Percentiles rank a stretch among this genome's conserved stretches.
Conservation (phyloP, 1,140 invertebrate genomes). For the Caenorhabditis latens region DNA sequence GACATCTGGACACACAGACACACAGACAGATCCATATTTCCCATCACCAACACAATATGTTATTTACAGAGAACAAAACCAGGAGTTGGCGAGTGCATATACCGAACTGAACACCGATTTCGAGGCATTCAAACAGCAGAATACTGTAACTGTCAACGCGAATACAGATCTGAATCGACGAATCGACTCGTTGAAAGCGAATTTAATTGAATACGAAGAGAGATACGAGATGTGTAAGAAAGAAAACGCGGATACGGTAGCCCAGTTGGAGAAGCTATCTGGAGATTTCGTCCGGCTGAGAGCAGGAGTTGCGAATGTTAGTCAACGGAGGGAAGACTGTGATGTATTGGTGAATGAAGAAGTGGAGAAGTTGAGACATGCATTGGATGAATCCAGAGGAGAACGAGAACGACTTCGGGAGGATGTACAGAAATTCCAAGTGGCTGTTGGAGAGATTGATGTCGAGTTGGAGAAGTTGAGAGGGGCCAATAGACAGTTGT, state of each 20-base stretch:
- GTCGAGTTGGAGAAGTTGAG: conserved; percentile 57
- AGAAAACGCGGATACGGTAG: conserved; percentile 62
- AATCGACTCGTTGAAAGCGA: conserved; percentile 61
- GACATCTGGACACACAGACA: too few relatives aligned
- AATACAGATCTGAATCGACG: not conserved
- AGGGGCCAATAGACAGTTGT: conserved; percentile 36
- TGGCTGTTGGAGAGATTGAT: conserved; percentile 57
- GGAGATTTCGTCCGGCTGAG: conserved; percentile 58
- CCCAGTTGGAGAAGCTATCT: conserved; percentile 55
- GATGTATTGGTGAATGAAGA: conserved; percentile 50
- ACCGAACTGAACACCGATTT: conserved; percentile 67
- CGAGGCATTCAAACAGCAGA: conserved; percentile 53
- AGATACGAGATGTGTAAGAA: conserved; percentile 66
- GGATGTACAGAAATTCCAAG: conserved; percentile 60
- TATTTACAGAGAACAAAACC: conserved; percentile 46
- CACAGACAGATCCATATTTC: too few relatives aligned
- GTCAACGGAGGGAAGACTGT: conserved; percentile 4
- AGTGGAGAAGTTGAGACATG: conserved; percentile 49
- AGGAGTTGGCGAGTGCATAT: conserved; percentile 61
- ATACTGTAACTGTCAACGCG: not conserved
- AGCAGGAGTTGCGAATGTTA: conserved; percentile 27
- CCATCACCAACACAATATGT: too few relatives aligned
- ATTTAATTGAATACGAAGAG: conserved; percentile 68
- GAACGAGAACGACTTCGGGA: conserved; percentile 32
- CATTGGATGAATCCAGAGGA: conserved; percentile 37